Evolutionary conservation across 2,113 vertebrate genomes (phyloP), one percentile per base, ranked within the genome.

Genomic region (Xenotilapia caudafasciata): DNA sequence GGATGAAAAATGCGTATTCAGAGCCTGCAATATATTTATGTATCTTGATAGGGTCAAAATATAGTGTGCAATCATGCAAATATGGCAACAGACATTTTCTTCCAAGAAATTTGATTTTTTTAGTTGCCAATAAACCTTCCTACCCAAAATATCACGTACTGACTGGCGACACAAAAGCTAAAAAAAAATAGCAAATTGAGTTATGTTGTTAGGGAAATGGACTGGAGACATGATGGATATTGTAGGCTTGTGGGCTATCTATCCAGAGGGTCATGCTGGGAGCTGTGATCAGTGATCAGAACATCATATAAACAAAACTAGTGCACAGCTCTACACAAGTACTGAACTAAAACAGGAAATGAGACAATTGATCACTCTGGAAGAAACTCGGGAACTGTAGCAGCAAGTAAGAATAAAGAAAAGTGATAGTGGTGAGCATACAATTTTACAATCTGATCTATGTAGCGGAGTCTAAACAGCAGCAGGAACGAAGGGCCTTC

Each of bases 131-230:
- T 70, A 23, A 42, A 40, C 12, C 35, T 42, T 70, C n/a, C n/a
- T 23, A 70, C n/a, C n/a, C 65, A 42, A 70, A 42, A 23, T 21
- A 23, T 42, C n/a, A 9, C 12, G 0, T 70, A 42, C 35, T 42
- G 35, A 23, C n/a, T 42, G 35, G 2, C 2, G 2, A 42, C 33
- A 23, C n/a, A 65, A 11, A n/a, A 65, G 0, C 19, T 31, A 1
- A 58, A 58, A 55, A 47, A 13, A 45, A 42, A 40, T 1, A 60
- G 15, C 9, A 60, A 60, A 60, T 33, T 33, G 56, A 60, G 56
- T 60, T 33, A 33, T 60, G 2, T 2, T 60, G 3, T 33, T 33
- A 38, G 62, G 33, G 33, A 70, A 70, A 70, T 42, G 12, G 35
- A 23, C 21, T 45, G 65, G 38, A 73, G 21, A 73, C 12, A 73